phyloP scores from a whole-genome alignment of 2,797 vertebrate species.

The Myiotriccus ornatus region DNA sequence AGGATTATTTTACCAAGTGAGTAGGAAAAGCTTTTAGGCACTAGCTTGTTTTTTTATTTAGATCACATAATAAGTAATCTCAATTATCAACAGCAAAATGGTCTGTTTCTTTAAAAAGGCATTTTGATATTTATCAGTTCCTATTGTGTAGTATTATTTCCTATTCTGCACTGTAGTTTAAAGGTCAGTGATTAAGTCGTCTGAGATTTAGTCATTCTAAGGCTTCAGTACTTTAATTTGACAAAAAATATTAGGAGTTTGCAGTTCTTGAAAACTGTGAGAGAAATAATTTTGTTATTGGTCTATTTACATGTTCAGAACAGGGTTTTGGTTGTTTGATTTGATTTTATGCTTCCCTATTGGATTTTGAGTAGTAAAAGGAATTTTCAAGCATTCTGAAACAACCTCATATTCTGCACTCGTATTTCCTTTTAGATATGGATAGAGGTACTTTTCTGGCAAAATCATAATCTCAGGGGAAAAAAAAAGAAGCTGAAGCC shows the following conservation, averaged over 20 bases:
- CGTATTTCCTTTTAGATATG: background rate
- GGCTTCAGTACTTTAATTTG: background rate
- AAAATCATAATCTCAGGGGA: background rate
- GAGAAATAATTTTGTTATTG: background rate
- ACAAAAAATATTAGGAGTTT: background rate
- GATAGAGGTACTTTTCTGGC: background rate
- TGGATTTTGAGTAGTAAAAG: background rate
- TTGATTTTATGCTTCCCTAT: background rate
- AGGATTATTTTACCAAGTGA: background rate
- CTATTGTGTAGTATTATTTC: constrained; percentile 5
- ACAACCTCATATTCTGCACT: background rate
- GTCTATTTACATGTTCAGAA: background rate
- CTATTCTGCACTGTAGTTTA: background rate
- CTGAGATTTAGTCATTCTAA: background rate
- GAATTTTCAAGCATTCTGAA: background rate
- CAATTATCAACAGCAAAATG: constrained; percentile 1
- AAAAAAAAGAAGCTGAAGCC: rapidly evolving
- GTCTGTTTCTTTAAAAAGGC: background rate
- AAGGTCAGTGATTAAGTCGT: constrained; percentile 27
- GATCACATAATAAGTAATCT: background rate
- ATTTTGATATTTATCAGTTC: constrained; percentile 46
- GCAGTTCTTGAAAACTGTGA: background rate
- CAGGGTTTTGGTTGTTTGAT: background rate
- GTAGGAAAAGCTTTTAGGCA: background rate
- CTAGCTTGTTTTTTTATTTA: background rate